phyloP scores from a whole-genome alignment of 2,888 invertebrate species.

The Allophyes oxyacanthae region DNA sequence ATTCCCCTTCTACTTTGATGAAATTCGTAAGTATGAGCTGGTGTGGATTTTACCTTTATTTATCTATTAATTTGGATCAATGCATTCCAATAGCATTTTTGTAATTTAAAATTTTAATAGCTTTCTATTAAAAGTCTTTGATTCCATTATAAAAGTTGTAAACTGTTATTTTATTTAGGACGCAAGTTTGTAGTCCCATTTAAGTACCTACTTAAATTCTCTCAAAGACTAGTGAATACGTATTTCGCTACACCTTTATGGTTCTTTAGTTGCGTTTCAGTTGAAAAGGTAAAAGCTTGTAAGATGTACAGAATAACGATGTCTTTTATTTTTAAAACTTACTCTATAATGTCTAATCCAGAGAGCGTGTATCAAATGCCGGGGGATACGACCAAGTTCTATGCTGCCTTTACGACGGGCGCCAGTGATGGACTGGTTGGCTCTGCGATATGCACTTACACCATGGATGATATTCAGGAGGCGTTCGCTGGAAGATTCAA shows the following conservation, averaged over 20 bases:
- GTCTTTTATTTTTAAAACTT: constrained; percentile 26
- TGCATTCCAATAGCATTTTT: constrained; percentile 12
- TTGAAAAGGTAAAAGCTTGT: constrained; percentile 19
- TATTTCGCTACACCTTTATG: constrained; percentile 40
- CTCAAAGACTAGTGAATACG: constrained; percentile 40
- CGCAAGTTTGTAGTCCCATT: constrained; percentile 47
- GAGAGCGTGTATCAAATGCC: constrained; percentile 92
- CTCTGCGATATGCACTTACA: constrained; percentile 92
- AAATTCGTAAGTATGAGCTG: constrained; percentile 89
- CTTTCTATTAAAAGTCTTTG: constrained; percentile 27
- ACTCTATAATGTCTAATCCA: constrained; percentile 67
- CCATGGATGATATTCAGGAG: constrained; percentile 90
- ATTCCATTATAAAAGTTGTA: constrained; percentile 44
- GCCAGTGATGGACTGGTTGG: constrained; percentile 91
- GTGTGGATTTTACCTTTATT: constrained; percentile 11
- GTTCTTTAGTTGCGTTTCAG: constrained; percentile 33
- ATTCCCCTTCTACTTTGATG: constrained; percentile 93
- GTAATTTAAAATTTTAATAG: constrained; percentile 28
- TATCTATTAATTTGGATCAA: constrained; percentile 25
- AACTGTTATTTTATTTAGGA: constrained; percentile 41
- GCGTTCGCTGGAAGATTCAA: constrained; percentile 92
- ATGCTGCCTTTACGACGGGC: constrained; percentile 91
- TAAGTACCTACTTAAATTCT: constrained; percentile 46
- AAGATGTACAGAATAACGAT: constrained; percentile 1
- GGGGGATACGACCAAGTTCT: constrained; percentile 90